Percentiles rank a stretch among this genome's conserved stretches.
phyloP scores from a whole-genome alignment of 1,140 invertebrate genomes.

The Odontomachus brunneus region DNA sequence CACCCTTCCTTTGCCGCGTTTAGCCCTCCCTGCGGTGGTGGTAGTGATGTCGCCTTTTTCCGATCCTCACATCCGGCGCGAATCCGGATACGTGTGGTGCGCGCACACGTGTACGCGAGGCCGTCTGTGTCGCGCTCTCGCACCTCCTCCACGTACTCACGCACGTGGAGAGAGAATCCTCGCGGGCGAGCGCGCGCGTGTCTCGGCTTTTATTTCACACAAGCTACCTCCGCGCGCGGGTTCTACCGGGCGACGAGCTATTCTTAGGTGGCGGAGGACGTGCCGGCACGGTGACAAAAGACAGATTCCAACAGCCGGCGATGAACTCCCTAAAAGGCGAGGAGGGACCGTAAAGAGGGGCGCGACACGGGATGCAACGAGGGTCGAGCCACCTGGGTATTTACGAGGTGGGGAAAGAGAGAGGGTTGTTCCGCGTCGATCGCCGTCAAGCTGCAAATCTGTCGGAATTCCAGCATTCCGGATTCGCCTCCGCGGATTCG shows the following conservation, averaged over 20 bases:
- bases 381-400: constrained; percentile 56
- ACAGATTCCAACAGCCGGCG: constrained; percentile 68
- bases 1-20: constrained; percentile 58
- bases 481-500: neutral
- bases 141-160: constrained; percentile 2
- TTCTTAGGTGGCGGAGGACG: constrained; percentile 56
- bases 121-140: neutral
- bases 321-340: constrained; percentile 67
- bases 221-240: constrained; percentile 22
- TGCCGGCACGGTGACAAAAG: constrained; percentile 64
- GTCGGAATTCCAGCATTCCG: constrained; percentile 49
- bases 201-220: constrained; percentile 65
- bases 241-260: constrained; percentile 46
- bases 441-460: constrained; percentile 18
- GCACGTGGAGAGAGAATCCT: constrained; percentile 7
- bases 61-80: constrained; percentile 66
- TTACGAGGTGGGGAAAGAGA: constrained; percentile 58
- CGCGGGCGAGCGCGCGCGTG: neutral
- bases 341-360: constrained; percentile 52
- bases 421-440: constrained; percentile 52
- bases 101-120: neutral
- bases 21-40: constrained; percentile 12
- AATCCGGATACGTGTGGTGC: constrained; percentile 23
- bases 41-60: constrained; percentile 29
- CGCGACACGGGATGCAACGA: constrained; percentile 18